Base-by-base conservation (phyloP, 2,797 vertebrate genomes). In the Halcyon badia region DNA sequence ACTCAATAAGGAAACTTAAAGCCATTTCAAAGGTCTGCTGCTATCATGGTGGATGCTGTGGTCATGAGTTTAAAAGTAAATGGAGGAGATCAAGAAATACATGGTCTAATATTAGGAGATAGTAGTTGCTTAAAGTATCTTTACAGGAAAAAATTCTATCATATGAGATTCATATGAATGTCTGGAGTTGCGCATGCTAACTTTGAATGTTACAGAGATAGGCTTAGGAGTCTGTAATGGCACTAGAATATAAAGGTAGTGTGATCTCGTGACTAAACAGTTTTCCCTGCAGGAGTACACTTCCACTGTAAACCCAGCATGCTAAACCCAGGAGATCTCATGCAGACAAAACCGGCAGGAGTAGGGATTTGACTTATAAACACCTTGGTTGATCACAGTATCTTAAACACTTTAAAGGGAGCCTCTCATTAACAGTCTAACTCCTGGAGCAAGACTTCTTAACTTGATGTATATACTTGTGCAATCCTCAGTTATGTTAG, bases 1-100 rank as follows among this genome's bases (percentile, higher is more conserved):
- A 80, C 60, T 96, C 22, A 12, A 61, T 84, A 91, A 94, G 70
- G 96, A 94, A 95, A 93, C 75, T 72, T 79, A 75, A 94, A 90
- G 15, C 8, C 17, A 71, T 90, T 85, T 95, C 96, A 97, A 97
- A 98, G 96, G 96, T 97, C 94, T 87, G 25, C 48, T 81, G 80
- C 92, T 97, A 94, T 97, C 76, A 4, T 1, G 12, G 11, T 35
- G 75, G 56, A 20, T 61, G 24, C 35, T 86, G 62, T 58, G 73
- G 65, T 84, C 75, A 79, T 31, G 39, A n/a, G 37, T 51, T 88
- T 84, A 70, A 39, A 64, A 89, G 4, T 54, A 48, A 75, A 35
- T 35, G 56, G 22, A 76, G 37, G 26, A 82, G 83, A 41, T 49
- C 26, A 62, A 89, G 72, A 56, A 86, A 49, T 54, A 48, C 0